Evolutionary conservation across 1,140 invertebrate genomes (phyloP).

Genomic region (Caerostris darwini): DNA sequence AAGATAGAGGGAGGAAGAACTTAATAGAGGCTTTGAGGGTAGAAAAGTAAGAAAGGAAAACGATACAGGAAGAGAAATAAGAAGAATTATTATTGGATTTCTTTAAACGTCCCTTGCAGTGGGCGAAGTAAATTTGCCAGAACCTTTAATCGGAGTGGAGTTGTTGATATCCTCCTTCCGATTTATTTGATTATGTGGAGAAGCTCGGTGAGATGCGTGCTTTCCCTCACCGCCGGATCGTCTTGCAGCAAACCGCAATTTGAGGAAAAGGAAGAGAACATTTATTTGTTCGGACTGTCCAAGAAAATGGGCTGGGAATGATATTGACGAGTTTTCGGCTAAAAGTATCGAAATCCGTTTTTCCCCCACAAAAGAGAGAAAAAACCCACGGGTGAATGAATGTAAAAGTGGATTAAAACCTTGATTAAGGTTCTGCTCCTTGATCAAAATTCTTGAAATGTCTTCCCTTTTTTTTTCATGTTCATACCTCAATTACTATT

Average conservation of each 20-base stretch:
- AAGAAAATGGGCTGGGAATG: constrained; percentile 1
- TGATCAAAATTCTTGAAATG: neutral
- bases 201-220: constrained; percentile 25
- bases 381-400: neutral
- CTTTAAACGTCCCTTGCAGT: constrained; percentile 66
- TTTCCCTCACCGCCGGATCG: neutral
- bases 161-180: constrained; percentile 76
- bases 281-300: constrained; percentile 46
- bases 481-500: too few species aligned
- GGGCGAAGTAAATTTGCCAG: constrained; percentile 76
- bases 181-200: constrained; percentile 77
- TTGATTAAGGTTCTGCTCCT: neutral
- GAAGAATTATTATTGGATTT: constrained; percentile 78
- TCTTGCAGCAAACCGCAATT: constrained; percentile 38
- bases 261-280: constrained; percentile 23
- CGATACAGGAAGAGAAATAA: constrained; percentile 50
- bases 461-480: too few species aligned
- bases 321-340: constrained; percentile 32
- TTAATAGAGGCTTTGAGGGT: constrained; percentile 66
- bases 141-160: constrained; percentile 77
- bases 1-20: neutral
- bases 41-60: constrained; percentile 52
- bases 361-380: neutral
- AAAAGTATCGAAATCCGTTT: constrained; percentile 27
- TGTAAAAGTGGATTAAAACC: neutral